A percentile compares a stretch with the other conserved stretches of the same genome.
phyloP scores from a whole-genome alignment of 2,113 vertebrate genomes.

The Porphyrio hochstetteri region DNA sequence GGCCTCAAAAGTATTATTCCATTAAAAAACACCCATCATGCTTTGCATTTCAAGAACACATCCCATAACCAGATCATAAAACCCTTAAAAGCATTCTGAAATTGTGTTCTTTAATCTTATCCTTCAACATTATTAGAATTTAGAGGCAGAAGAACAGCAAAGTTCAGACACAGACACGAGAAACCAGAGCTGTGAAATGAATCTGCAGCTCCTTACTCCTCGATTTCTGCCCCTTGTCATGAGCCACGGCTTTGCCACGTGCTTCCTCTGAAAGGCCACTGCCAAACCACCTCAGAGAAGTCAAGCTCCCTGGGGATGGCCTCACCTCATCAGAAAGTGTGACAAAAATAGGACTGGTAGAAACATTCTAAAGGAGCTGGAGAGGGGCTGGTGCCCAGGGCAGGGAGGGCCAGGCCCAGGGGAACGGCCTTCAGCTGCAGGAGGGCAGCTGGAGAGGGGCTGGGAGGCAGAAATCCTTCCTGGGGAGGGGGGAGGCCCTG shows the following conservation, averaged over 20 bases:
- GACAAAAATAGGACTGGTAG: not conserved
- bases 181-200: not conserved
- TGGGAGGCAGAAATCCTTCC: too few species aligned
- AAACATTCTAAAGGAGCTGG: not conserved
- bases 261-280: not conserved
- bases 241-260: not conserved
- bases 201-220: not conserved
- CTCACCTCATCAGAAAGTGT: not conserved
- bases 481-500: too few species aligned
- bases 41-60: rapidly evolving
- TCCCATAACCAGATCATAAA: not conserved
- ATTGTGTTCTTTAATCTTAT: not conserved
- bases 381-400: too few species aligned
- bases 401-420: too few species aligned
- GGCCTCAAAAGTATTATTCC: not conserved
- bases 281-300: not conserved
- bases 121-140: not conserved
- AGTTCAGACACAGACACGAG: not conserved
- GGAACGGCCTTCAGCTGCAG: too few species aligned
- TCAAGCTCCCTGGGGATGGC: not conserved
- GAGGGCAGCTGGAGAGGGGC: too few species aligned
- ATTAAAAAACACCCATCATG: not conserved
- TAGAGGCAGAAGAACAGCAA: not conserved
- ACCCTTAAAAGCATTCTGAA: not conserved
- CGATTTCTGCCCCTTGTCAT: not conserved